Evolutionary conservation across 1,140 invertebrate genomes (phyloP), one percentile per base, ranked within the genome.

Genomic region (Dendroctonus valens): DNA sequence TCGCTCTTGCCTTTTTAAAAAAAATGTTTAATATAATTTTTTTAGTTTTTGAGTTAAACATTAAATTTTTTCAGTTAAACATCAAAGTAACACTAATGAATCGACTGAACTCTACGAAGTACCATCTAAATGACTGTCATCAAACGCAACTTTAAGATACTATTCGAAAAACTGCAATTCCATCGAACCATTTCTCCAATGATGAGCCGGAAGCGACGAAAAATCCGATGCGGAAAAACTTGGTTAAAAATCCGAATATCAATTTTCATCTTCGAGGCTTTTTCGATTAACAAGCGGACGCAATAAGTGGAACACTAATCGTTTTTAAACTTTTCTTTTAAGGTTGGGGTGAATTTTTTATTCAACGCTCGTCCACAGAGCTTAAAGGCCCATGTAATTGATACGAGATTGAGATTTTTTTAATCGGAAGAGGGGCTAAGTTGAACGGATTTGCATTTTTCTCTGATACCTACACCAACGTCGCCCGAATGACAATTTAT

Each of bases 311-410:
- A 64, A 69, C 69, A 65, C 72, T 73, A 73, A 73, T 73, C 72
- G 70, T 67, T 73, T 68, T 69, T 65, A 69, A 73, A 73, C 70
- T 72, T 73, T 73, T 72, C 69, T 70, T 68, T 72, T 68, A 70
- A 70, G 44, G 15, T 65, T 65, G 60, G 72, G 72, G 72, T 73
- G 72, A 72, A 73, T 73, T 73, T 73, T 26, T 73, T 73, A 70
- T 70, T 68, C 68, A 54, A 57, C 50, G 54, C 63, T 59, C 71
- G 68, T 61, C 67, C 59, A 55, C 58, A 51, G 51, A 51, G 69
- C 64, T 64, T 70, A 73, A 73, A 70, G 65, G 61, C 67, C 65
- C 72, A 59, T 70, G 72, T 73, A 73, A 73, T 73, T 72, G 72
- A 70, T 71, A 72, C 70, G 67, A 60, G 66, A 69, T 72, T 63